These are phyloP conservation scores for Gambusia holbrooki DNA, from an alignment of 2,113 vertebrate genomes.

Conservation along the genomic window DNA sequence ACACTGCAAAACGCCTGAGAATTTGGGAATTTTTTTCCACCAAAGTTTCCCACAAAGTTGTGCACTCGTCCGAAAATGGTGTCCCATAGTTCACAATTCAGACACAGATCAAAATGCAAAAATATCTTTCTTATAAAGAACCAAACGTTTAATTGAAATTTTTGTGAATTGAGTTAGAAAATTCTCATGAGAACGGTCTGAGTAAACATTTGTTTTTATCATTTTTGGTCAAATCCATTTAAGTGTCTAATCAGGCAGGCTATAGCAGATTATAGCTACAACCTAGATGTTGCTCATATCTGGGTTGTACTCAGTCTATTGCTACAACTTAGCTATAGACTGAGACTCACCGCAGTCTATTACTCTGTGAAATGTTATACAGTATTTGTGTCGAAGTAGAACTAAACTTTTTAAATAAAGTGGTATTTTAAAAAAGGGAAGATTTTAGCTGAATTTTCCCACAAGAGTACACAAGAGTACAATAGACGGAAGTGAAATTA, in stretches of 20 bases:
- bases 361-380: too few relatives aligned
- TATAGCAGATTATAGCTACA: too few relatives aligned
- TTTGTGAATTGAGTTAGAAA: background rate
- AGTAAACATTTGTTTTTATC: background rate
- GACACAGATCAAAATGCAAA: too few relatives aligned
- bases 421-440: background rate
- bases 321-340: too few relatives aligned
- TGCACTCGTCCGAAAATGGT: background rate
- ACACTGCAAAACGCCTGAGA: background rate
- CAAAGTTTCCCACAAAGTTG: background rate
- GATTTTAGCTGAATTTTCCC: background rate
- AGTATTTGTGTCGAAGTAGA: background rate
- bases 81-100: too few relatives aligned
- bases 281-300: too few relatives aligned
- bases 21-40: background rate
- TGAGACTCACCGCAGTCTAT: too few relatives aligned
- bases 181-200: background rate
- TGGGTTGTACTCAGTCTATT: too few relatives aligned
- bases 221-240: background rate
- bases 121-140: too few relatives aligned
- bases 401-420: background rate
- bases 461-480: background rate
- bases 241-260: too few relatives aligned
- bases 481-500: background rate
- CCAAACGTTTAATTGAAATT: too few relatives aligned